A percentile compares a stretch with the other conserved stretches of the same genome.
Evolutionary conservation across 37 sponge, comb jelly and placozoan genomes (phyloP).

Genomic region (Theonella swinhoei): DNA sequence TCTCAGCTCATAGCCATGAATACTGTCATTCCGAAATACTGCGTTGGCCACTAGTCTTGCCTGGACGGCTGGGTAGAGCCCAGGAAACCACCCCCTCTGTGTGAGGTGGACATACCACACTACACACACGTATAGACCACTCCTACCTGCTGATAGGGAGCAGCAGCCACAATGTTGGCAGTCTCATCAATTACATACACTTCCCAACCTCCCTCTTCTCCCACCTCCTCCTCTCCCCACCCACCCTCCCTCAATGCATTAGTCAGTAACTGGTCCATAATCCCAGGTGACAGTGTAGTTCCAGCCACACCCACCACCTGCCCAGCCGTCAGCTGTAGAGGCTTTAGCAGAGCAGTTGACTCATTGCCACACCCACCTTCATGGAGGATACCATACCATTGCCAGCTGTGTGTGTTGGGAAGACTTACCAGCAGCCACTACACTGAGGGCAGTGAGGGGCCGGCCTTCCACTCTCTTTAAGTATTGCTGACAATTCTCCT

Average conservation of each 20-base stretch:
- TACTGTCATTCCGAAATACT: background rate
- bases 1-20: background rate
- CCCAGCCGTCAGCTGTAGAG: background rate
- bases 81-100: background rate
- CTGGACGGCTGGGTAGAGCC: background rate
- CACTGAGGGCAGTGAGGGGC: background rate
- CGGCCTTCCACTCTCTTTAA: background rate
- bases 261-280: background rate
- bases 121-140: no score
- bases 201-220: background rate
- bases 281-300: background rate
- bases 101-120: background rate
- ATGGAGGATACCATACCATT: background rate
- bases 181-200: background rate
- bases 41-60: background rate
- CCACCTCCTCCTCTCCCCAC: background rate
- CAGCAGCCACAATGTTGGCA: background rate
- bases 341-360: background rate
- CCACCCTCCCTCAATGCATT: background rate
- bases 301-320: background rate
- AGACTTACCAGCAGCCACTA: background rate
- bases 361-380: conserved; percentile 1
- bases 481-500: background rate
- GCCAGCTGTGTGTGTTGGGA: no score
- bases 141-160: background rate